Conservation (phyloP, 2,888 invertebrate genomes). For the Meghimatium bilineatum region DNA sequence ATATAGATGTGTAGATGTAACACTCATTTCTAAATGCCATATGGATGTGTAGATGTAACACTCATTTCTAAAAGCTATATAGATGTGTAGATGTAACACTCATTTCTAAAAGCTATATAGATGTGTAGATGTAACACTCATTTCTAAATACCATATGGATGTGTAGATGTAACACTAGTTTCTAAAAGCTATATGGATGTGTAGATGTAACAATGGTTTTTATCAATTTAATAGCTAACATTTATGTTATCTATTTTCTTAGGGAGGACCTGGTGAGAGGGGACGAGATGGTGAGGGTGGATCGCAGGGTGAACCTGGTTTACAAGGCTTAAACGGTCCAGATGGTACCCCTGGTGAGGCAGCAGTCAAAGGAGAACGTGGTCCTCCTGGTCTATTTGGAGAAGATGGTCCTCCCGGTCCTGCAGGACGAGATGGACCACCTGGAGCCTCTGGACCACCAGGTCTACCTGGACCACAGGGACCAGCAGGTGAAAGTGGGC, state of each 20-base stretch:
- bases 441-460: slow-evolving; percentile 83
- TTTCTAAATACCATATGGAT: no score
- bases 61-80: no score
- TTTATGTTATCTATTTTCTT: background rate
- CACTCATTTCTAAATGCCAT: no score
- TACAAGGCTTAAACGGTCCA: slow-evolving; percentile 77
- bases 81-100: no score
- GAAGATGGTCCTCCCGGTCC: slow-evolving; percentile 59
- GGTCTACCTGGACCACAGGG: slow-evolving; percentile 51
- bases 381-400: slow-evolving; percentile 61
- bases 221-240: background rate
- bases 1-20: no score
- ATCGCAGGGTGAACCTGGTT: slow-evolving; percentile 57
- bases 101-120: no score
- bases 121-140: no score
- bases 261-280: slow-evolving; percentile 55
- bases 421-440: slow-evolving; percentile 80
- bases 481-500: slow-evolving; percentile 79
- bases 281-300: slow-evolving; percentile 63
- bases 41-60: no score
- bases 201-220: no score
- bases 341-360: slow-evolving; percentile 72
- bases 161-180: no score
- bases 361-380: slow-evolving; percentile 79
- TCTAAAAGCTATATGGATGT: no score